phyloP scores from a whole-genome alignment of 2,797 vertebrate species.

The Pygocentrus nattereri region DNA sequence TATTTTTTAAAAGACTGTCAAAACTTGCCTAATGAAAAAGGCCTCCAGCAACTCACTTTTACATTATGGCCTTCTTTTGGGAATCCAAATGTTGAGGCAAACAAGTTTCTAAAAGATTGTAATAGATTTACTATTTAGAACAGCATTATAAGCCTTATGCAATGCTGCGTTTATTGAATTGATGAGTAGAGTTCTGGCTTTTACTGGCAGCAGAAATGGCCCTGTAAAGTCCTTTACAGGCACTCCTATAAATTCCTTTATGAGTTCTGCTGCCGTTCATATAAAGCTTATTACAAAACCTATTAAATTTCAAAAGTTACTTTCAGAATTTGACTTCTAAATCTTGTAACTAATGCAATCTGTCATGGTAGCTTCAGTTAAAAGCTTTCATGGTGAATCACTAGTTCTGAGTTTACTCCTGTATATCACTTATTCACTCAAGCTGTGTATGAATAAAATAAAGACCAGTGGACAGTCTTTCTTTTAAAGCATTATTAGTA shows the following conservation, averaged over 20 bases:
- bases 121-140: slow-evolving; percentile 33
- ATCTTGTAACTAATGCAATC: not conserved
- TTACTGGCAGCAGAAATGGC: slow-evolving; percentile 32
- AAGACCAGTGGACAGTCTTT: no score
- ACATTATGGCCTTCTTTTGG: slow-evolving; percentile 7
- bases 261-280: slow-evolving; percentile 25
- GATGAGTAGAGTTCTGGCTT: slow-evolving; percentile 32
- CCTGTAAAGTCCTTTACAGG: slow-evolving; percentile 44
- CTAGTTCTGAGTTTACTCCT: not conserved
- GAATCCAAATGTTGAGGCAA: not conserved
- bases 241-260: slow-evolving; percentile 43
- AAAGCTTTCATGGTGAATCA: not conserved
- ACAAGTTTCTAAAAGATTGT: not conserved
- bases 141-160: slow-evolving; percentile 18
- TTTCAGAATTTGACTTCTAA: slow-evolving; percentile 28
- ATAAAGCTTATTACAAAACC: slow-evolving; percentile 33
- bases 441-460: no score
- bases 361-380: not conserved
- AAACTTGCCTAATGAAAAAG: slow-evolving; percentile 20
- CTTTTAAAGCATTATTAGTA: no score
- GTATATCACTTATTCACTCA: no score
- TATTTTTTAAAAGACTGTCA: slow-evolving; percentile 25
- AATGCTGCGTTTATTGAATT: slow-evolving; percentile 30
- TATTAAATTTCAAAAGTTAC: slow-evolving; percentile 38
- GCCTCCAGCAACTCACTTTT: slow-evolving; percentile 13